Evolutionary conservation across 2,888 invertebrate species (phyloP).

Genomic region (Volucella inanis): DNA sequence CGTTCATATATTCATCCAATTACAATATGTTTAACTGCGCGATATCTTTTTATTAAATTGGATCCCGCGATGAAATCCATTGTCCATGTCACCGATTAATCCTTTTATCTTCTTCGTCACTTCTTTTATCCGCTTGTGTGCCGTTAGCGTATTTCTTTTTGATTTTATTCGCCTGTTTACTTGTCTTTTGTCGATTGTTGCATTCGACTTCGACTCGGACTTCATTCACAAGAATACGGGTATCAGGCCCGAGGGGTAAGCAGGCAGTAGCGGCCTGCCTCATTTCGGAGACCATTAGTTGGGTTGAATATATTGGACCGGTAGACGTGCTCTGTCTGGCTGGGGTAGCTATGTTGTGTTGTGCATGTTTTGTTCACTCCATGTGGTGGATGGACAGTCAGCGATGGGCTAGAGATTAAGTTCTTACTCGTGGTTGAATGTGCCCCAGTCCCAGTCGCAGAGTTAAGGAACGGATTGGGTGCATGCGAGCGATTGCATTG

Average conservation of each 20-base stretch:
- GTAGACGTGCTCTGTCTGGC: slow-evolving; percentile 32
- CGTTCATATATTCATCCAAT: slow-evolving; percentile 77
- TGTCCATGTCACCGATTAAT: slow-evolving; percentile 83
- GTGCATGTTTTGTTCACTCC: slow-evolving; percentile 31
- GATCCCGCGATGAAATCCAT: slow-evolving; percentile 77
- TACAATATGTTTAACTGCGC: slow-evolving; percentile 83
- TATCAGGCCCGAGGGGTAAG: slow-evolving; percentile 2
- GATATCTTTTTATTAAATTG: slow-evolving; percentile 77
- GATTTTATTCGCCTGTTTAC: slow-evolving; percentile 4
- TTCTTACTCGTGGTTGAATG: slow-evolving; percentile 56
- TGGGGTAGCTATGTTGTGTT: slow-evolving; percentile 6
- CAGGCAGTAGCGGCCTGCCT: slow-evolving; percentile 38
- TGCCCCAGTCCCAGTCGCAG: background rate
- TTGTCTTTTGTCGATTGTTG: slow-evolving; percentile 31
- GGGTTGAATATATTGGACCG: slow-evolving; percentile 69
- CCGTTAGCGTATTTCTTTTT: slow-evolving; percentile 38
- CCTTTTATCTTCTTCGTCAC: slow-evolving; percentile 82
- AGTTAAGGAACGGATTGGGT: slow-evolving; percentile 28
- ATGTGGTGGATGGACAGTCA: slow-evolving; percentile 17
- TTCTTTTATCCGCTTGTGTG: slow-evolving; percentile 75
- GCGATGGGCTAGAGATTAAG: slow-evolving; percentile 68
- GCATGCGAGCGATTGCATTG: slow-evolving; percentile 37
- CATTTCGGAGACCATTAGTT: slow-evolving; percentile 67
- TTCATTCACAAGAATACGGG: slow-evolving; percentile 66
- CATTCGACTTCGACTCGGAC: slow-evolving; percentile 48